Base-by-base conservation (phyloP, 2,113 vertebrate genomes). In the Murina feae region DNA sequence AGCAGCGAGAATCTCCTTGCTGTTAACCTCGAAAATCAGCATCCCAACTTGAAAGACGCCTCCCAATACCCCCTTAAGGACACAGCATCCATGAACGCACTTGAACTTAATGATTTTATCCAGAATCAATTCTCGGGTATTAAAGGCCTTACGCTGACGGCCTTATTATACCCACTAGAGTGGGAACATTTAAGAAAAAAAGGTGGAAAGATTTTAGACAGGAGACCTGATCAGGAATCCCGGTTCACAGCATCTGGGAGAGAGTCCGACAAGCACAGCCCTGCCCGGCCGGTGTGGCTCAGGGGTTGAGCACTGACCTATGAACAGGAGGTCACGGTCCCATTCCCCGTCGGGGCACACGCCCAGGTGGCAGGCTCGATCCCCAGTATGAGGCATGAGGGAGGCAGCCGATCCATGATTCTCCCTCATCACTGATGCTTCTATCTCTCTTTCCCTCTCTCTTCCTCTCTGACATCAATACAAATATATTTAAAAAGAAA, bases 61-160 rank as follows among this genome's bases (percentile, higher is more conserved):
- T 72, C 58, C 74, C 76, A 68, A 89, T 32, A 74, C 60, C 16
- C 39, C 16, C 0, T 9, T 12, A 32, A 44, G 86, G 75, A 60
- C 53, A 23, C 3, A 9, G 39, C 18, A 55, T 6, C 51, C 28
- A 2, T 1, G 13, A 86, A 42, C 2, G 0, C 21, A 44, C 10
- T 23, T 28, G 82, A 88, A 35, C 25, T 71, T 69, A 72, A 0
- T 9, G 58, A 85, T 71, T 63, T 86, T 17, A 76, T 76, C 55
- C 21, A 44, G 49, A 75, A 71, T 91, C 49, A 44, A 2, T 87
- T 68, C 44, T 65, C 44, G n/a, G 66, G 47, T 49, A 66, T 47
- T 51, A 60, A 87, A 90, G 18, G 39, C 30, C 39, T 91, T 42
- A 16, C 5, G n/a, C 30, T 47, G 53, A 42, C 21, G 39, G 37